phyloP scores from a whole-genome alignment of 2,113 vertebrate genomes.

The Mobula hypostoma region DNA sequence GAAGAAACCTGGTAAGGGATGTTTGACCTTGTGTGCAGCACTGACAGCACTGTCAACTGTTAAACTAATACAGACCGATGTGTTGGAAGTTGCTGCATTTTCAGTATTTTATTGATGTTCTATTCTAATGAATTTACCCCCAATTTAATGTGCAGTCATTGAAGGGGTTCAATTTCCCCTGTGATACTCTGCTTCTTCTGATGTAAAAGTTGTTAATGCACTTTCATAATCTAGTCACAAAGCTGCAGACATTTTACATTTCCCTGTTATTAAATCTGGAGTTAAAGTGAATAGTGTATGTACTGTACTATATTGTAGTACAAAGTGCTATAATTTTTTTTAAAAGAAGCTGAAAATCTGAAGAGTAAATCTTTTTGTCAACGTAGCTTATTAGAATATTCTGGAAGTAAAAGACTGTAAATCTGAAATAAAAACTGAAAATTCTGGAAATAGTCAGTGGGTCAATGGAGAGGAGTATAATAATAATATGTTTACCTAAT shows the following conservation, averaged over 20 bases:
- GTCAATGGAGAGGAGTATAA: no score
- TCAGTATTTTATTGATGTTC: not conserved
- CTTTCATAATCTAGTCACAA: not conserved
- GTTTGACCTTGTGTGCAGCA: not conserved
- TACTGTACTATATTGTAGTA: no score
- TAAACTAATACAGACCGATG: no score
- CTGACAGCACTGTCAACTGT: not conserved
- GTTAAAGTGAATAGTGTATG: not conserved
- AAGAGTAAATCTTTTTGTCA: not conserved
- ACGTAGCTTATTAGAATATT: not conserved
- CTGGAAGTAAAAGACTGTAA: no score
- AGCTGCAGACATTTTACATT: not conserved
- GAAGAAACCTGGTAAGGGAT: constrained; percentile 75
- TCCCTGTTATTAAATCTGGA: not conserved
- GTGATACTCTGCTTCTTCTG: not conserved
- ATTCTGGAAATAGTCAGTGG: no score
- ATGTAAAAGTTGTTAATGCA: not conserved
- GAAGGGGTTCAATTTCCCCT: not conserved
- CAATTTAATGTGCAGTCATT: not conserved
- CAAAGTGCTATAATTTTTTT: not conserved
- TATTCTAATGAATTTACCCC: not conserved
- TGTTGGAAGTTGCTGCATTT: not conserved
- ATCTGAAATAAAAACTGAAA: no score
- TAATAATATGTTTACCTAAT: no score
- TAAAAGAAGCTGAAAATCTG: not conserved